A percentile compares a stretch with the other conserved stretches of the same genome.
phyloP scores from a whole-genome alignment of 2,888 invertebrate species.

The Subacronicta megacephala region DNA sequence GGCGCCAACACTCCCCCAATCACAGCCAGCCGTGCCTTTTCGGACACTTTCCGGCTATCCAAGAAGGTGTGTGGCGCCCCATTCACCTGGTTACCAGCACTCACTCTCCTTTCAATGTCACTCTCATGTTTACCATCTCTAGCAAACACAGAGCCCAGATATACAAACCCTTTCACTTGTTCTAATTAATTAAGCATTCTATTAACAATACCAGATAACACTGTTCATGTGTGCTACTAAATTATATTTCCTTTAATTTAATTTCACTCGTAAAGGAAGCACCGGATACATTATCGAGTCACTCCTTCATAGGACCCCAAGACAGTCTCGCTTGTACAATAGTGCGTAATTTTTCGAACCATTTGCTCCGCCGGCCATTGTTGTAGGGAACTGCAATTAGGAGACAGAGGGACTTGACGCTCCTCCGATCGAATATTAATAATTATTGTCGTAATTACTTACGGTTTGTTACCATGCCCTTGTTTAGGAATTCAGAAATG shows the following conservation, averaged over 20 bases:
- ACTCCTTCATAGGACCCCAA: slow-evolving; percentile 28
- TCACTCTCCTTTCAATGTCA: too few species aligned
- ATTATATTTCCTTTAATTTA: not conserved
- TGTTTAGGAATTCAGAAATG: slow-evolving; percentile 35
- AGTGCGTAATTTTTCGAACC: slow-evolving; percentile 81
- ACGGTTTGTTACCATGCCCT: slow-evolving; percentile 52
- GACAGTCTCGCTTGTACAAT: slow-evolving; percentile 63
- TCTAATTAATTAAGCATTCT: too few species aligned
- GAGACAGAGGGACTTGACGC: slow-evolving; percentile 52
- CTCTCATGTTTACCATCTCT: too few species aligned
- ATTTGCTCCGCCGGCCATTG: slow-evolving; percentile 72
- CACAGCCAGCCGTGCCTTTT: too few species aligned
- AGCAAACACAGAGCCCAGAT: too few species aligned
- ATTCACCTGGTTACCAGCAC: too few species aligned
- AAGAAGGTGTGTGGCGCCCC: too few species aligned
- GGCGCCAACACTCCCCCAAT: too few species aligned
- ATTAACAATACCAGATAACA: too few species aligned
- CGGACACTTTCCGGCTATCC: too few species aligned
- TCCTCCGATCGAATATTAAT: slow-evolving; percentile 69
- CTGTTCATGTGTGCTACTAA: not conserved
- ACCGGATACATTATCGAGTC: slow-evolving; percentile 38
- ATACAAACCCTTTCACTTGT: too few species aligned
- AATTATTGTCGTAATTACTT: slow-evolving; percentile 65
- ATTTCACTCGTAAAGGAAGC: slow-evolving; percentile 2
- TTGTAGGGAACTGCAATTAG: slow-evolving; percentile 68